phyloP scores from a whole-genome alignment of 2,797 vertebrate genomes.

The Columba guinea region DNA sequence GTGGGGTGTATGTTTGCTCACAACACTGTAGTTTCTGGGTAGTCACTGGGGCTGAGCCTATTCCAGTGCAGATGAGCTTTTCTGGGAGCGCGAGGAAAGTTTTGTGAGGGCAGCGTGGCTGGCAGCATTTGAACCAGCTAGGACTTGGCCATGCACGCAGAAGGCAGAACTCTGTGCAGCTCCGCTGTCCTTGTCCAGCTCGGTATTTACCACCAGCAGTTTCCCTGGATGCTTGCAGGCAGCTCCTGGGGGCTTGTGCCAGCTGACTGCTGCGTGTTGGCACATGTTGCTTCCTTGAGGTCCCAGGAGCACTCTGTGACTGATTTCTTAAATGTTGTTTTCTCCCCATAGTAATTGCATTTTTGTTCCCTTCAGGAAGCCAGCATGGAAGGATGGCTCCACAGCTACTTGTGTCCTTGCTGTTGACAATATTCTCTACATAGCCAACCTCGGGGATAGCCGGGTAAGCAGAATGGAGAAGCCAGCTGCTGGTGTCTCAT shows the following conservation, averaged over 20 bases:
- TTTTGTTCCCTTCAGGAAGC: slow-evolving; percentile 84
- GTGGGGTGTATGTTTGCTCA: neutral
- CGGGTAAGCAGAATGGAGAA: slow-evolving; percentile 76
- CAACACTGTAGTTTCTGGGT: neutral
- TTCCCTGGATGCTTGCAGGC: neutral
- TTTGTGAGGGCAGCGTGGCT: neutral
- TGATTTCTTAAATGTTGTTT: neutral
- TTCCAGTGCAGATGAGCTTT: neutral
- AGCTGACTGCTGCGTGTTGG: neutral
- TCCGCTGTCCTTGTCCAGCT: neutral
- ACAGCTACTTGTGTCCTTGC: slow-evolving; percentile 92
- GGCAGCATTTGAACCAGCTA: neutral
- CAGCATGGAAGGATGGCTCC: slow-evolving; percentile 97
- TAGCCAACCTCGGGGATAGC: slow-evolving; percentile 96
- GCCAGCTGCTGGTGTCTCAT: neutral
- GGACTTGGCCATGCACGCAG: neutral
- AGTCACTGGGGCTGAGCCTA: neutral
- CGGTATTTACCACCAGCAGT: neutral
- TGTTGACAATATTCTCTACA: slow-evolving; percentile 88
- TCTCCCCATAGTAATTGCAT: neutral
- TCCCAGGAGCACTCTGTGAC: neutral
- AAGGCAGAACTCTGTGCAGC: neutral
- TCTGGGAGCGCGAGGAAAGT: neutral
- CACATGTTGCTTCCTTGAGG: neutral
- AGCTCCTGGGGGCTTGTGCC: neutral